Conservation (phyloP, 1,140 invertebrate genomes). For the Paraescarpia echinospica region DNA sequence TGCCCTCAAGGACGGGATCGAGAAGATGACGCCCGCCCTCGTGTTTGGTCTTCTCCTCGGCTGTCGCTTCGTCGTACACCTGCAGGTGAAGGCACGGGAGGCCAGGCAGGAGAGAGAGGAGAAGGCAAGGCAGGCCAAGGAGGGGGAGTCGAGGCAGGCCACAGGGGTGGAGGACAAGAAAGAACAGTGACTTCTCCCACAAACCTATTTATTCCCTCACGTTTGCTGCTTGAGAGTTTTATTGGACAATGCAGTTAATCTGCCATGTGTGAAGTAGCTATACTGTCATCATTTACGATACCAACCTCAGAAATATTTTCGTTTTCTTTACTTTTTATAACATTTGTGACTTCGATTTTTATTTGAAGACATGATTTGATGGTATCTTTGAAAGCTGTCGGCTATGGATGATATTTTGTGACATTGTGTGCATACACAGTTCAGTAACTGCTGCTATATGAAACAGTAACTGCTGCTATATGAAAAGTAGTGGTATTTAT, state of each 20-base stretch:
- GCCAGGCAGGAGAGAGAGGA: neutral
- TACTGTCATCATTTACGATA: neutral
- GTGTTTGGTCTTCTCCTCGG: conserved; percentile 95
- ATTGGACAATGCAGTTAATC: neutral
- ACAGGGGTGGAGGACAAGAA: neutral
- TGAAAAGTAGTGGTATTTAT: neutral
- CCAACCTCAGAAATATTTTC: no score
- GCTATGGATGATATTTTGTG: neutral
- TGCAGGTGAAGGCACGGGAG: conserved; percentile 59
- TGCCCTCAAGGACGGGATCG: conserved; percentile 89
- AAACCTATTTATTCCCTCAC: neutral
- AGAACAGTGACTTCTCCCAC: neutral
- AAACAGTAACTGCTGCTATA: neutral
- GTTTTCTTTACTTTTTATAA: neutral
- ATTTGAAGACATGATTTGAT: neutral
- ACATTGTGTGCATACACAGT: no score
- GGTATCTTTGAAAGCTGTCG: no score
- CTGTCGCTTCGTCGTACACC: conserved; percentile 82
- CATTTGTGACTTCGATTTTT: neutral
- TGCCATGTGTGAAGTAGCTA: neutral
- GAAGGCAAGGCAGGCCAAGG: conserved; percentile 55
- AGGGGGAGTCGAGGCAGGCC: conserved; percentile 29
- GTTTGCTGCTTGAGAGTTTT: neutral
- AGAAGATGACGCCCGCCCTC: conserved; percentile 86
- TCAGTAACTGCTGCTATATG: no score